These are phyloP conservation scores for Caenorhabditis angaria DNA, from an alignment of 2,888 invertebrate genomes.

Conservation along the genomic window DNA sequence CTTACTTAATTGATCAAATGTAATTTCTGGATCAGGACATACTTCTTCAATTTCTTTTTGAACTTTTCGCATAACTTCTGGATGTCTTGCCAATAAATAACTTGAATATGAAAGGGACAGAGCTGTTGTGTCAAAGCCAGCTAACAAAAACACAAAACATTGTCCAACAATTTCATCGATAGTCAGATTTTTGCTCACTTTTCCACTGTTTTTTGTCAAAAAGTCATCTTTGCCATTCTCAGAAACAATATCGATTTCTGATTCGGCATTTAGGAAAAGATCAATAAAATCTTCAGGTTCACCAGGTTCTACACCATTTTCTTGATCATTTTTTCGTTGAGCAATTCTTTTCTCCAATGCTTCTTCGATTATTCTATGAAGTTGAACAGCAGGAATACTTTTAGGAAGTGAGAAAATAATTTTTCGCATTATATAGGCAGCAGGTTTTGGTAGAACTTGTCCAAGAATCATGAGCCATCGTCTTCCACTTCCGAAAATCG, in stretches of 20 bases:
- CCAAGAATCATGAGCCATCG: constrained; percentile 19
- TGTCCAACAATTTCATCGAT: constrained; percentile 72
- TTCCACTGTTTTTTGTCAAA: constrained; percentile 12
- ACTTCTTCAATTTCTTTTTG: constrained; percentile 41
- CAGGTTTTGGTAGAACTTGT: constrained; percentile 15
- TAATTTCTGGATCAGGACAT: constrained; percentile 30
- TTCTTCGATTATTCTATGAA: constrained; percentile 11
- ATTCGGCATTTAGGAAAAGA: constrained; percentile 54
- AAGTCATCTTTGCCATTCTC: constrained; percentile 15
- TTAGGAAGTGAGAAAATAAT: neutral
- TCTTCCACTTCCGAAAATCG: constrained; percentile 25
- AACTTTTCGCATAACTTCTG: constrained; percentile 41
- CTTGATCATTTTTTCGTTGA: constrained; percentile 17
- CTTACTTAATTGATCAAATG: constrained; percentile 35
- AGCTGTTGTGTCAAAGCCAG: constrained; percentile 76
- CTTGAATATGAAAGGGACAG: constrained; percentile 74
- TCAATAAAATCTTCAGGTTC: constrained; percentile 58
- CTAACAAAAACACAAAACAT: constrained; percentile 74
- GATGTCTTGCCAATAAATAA: constrained; percentile 74
- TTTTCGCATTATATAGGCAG: neutral
- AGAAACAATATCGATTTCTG: constrained; percentile 40
- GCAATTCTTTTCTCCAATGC: constrained; percentile 19
- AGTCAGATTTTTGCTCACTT: constrained; percentile 25
- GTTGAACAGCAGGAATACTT: neutral
- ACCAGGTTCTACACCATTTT: neutral